Base-by-base conservation (phyloP, 2,888 invertebrate species). In the Cosmia pyralina region DNA sequence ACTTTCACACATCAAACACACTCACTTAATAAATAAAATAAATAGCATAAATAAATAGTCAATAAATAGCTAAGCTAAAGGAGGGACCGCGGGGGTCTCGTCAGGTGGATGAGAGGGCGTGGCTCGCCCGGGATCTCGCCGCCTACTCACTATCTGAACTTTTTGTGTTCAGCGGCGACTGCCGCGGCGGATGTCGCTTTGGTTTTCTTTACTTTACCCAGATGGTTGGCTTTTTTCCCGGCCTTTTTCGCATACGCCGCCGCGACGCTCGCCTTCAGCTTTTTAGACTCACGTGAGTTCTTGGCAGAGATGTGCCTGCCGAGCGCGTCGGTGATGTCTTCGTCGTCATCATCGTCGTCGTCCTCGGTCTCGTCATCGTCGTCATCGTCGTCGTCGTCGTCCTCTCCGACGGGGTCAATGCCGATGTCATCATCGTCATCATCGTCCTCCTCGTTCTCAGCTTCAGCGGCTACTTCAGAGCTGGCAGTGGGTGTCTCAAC, bases 281-380 rank as follows among this genome's bases (percentile, higher is more conserved):
- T 97, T 97, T 98, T 98, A 91, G 98, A 98, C 98, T 98, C 98
- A 98, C 98, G 98, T 98, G 98, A 97, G 96, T 95, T 93, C 91
- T 96, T 96, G 71, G 88, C 88, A 83, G 92, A 90, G 90, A 88
- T 88, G 74, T 94, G 94, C 91, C 96, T 95, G 91, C 94, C 95
- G 93, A 98, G 97, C 88, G 97, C 97, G 89, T 97, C 97, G 79
- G 96, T 96, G 87, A 97, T 96, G 90, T 97, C 97, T 86, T 97
- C 97, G 79, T 97, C 64, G 64, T 96, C 96, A 69, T 97, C 97
- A 72, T 97, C 97, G 75, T 97, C 97, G 58, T 97, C 97, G 38
- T 97, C 97, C 5, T 97, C 97, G 41, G 97, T 97, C 46, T 97
- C 97, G 41, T 97, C 97, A 67, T 97, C 97, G 55, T 97, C 97